Evolutionary conservation across 2,113 vertebrate genomes (phyloP), one percentile per base, ranked within the genome.

Genomic region (Mus musculus): DNA sequence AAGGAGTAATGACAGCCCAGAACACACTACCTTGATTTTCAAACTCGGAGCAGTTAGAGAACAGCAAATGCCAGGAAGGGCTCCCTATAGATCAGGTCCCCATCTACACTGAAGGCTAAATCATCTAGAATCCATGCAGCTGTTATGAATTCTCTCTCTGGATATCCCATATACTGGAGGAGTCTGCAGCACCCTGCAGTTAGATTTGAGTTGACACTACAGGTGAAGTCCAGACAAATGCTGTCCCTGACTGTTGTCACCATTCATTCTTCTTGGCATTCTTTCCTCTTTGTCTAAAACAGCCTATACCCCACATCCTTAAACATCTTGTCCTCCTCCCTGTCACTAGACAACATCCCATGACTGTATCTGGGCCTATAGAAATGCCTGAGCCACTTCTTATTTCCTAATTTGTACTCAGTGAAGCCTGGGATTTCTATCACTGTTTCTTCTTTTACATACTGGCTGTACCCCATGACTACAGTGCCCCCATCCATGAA

Each of bases 71-170:
- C 26, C n/a, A 20, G 75, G 28, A 71, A 49, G 3, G 24, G 39
- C 0, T 49, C 6, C 36, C 22, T 6, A 6, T 7, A 2, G 13
- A 69, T 36, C 67, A n/a, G 20, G 5, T 80, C 7, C 14, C 2
- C 17, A 28, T 63, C 26, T 36, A 30, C 84, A 14, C 59, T 42
- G 42, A 46, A 46, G 86, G 14, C 39, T 2, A 12, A 26, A 24
- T 89, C 22, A 13, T 63, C 52, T 17, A 36, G 46, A 56, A 67
- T 36, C 46, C 24, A 26, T 12, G 13, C 5, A 46, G 26, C 14
- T 54, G 14, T 28, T 81, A 33, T 13, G 28, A 59, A 69, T 46
- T 36, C n/a, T 24, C 39, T 88, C 49, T 26, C 49, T 6, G 16
- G 42, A 59, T 4, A 42, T 22, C 4, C 42, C 80, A 92, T 36